Percentiles rank a stretch among this genome's conserved stretches.
phyloP scores from a whole-genome alignment of 2,113 vertebrate genomes.

The Rhinichthys klamathensis region DNA sequence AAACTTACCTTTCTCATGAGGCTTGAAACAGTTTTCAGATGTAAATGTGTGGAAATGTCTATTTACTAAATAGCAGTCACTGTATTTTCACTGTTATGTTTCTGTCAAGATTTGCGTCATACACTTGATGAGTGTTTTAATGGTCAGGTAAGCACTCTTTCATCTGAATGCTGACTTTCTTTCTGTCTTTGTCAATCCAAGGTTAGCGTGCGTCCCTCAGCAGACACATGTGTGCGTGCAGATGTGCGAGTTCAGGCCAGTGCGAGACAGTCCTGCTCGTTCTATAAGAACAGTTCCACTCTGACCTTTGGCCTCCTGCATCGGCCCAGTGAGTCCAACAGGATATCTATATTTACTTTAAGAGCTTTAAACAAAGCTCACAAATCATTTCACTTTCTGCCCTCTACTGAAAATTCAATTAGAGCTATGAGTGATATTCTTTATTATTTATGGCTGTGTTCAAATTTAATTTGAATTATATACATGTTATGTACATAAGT shows the following conservation, averaged over 20 bases:
- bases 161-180: neutral
- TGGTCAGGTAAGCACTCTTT: neutral
- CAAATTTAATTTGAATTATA: neutral
- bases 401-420: neutral
- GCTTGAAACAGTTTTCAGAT: neutral
- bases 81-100: neutral
- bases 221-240: constrained; percentile 70
- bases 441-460: neutral
- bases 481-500: neutral
- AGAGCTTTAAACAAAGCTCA: neutral
- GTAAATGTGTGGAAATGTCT: neutral
- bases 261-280: constrained; percentile 69
- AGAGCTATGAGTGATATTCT: neutral
- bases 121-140: constrained; percentile 33
- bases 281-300: constrained; percentile 52
- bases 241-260: constrained; percentile 70
- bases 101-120: neutral
- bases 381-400: neutral
- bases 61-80: neutral
- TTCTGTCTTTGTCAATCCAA: constrained; percentile 51
- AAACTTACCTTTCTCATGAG: neutral
- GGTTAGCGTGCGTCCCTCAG: constrained; percentile 45
- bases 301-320: constrained; percentile 74
- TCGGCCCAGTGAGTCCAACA: constrained; percentile 66
- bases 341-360: neutral